Evolutionary conservation across 2,113 vertebrate genomes (phyloP).

Genomic region (Neolamprologus devosi): DNA sequence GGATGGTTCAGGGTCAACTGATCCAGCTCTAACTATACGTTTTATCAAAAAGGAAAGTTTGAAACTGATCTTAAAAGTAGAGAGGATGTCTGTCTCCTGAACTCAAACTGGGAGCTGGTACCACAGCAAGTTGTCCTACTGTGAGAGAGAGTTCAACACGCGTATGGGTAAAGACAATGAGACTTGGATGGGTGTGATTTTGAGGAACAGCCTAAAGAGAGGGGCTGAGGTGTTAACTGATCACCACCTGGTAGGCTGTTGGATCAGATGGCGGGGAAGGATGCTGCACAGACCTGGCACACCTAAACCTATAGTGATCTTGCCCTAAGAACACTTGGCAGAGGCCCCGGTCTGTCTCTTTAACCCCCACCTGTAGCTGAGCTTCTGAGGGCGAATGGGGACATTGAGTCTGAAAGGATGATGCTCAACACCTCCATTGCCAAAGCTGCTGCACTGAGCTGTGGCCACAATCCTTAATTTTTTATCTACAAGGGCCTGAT

Average conservation of each 20-base stretch:
- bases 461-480: not conserved
- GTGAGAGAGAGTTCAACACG: rapidly evolving
- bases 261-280: not conserved
- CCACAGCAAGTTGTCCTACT: not conserved
- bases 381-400: not conserved
- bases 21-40: not conserved
- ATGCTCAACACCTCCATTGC: not conserved
- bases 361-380: not conserved
- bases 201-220: not conserved
- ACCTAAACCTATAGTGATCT: not conserved
- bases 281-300: not conserved
- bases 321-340: not conserved
- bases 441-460: not conserved
- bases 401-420: rapidly evolving
- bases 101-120: not conserved
- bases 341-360: rapidly evolving
- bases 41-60: not conserved
- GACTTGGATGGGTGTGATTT: not conserved
- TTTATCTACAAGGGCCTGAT: not conserved
- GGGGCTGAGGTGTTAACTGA: not conserved
- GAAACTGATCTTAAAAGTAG: not conserved
- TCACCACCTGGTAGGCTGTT: not conserved
- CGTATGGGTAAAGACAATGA: not conserved
- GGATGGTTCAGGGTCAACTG: not conserved
- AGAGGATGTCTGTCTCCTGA: not conserved